These are phyloP conservation scores for Pogoniulus pusillus DNA, from an alignment of 2,797 vertebrate species.

Conservation along the genomic window DNA sequence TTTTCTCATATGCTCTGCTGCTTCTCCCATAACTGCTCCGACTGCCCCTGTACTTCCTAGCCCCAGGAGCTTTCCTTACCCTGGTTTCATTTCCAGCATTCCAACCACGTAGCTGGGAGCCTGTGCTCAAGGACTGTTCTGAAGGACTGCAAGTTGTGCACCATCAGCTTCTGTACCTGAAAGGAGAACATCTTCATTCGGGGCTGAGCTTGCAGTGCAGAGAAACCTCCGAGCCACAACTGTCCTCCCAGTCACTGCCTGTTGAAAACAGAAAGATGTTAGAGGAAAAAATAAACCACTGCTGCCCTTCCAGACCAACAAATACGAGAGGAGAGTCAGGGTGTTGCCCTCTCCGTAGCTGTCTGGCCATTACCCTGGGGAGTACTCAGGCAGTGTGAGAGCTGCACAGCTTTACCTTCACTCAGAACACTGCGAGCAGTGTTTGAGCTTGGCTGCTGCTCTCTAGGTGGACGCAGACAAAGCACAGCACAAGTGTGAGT, in stretches of 20 bases:
- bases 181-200: neutral
- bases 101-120: neutral
- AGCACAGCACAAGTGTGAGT: neutral
- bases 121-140: neutral
- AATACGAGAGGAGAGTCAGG: neutral
- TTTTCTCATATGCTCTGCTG: neutral
- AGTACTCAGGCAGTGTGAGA: neutral
- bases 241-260: neutral
- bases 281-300: neutral
- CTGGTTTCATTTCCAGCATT: neutral
- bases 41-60: neutral
- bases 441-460: neutral
- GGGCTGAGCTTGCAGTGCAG: neutral
- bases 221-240: neutral
- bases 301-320: neutral
- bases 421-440: neutral
- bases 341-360: neutral
- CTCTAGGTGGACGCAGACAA: neutral
- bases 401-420: neutral
- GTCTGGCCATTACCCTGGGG: neutral
- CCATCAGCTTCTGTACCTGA: neutral
- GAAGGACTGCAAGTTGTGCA: neutral
- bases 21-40: neutral
- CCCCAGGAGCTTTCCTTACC: neutral
- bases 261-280: neutral